Evolutionary conservation across 2,888 invertebrate species (phyloP).

Genomic region (Blastobasis lacticolella): DNA sequence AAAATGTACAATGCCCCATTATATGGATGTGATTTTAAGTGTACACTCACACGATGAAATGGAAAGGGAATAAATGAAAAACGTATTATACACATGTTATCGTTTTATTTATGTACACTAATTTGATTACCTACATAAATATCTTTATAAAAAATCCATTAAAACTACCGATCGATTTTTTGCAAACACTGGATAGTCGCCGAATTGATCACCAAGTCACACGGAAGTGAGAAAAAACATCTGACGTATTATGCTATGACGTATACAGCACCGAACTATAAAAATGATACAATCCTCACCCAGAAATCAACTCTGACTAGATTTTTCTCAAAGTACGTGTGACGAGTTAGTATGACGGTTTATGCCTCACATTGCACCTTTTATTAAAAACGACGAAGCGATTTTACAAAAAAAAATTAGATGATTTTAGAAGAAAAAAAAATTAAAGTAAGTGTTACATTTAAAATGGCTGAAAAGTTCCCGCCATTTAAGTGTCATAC

Average conservation of each 20-base stretch:
- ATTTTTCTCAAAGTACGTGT: slow-evolving; percentile 23
- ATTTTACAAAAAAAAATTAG: too few species aligned
- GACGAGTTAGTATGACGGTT: slow-evolving; percentile 6
- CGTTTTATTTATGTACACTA: slow-evolving; percentile 52
- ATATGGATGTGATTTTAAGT: too few species aligned
- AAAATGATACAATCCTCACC: not conserved
- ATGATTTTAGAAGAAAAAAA: too few species aligned
- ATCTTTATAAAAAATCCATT: slow-evolving; percentile 41
- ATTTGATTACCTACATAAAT: slow-evolving; percentile 35
- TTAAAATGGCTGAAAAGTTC: too few species aligned
- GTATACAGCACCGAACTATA: not conserved
- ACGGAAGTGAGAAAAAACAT: slow-evolving; percentile 17
- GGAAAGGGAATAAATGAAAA: slow-evolving; percentile 22
- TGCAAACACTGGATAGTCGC: slow-evolving; percentile 1
- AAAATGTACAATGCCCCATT: too few species aligned
- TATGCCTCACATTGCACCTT: not conserved
- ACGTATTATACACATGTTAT: slow-evolving; percentile 36
- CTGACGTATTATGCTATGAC: slow-evolving; percentile 11
- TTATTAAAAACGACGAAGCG: not conserved
- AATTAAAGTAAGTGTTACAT: too few species aligned
- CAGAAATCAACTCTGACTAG: slow-evolving; percentile 16
- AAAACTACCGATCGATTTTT: slow-evolving; percentile 19
- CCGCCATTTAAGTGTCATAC: too few species aligned
- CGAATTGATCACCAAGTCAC: slow-evolving; percentile 17
- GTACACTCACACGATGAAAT: too few species aligned